Base-by-base conservation (phyloP, 2,888 invertebrate genomes). In the Cylindroiulus punctatus region DNA sequence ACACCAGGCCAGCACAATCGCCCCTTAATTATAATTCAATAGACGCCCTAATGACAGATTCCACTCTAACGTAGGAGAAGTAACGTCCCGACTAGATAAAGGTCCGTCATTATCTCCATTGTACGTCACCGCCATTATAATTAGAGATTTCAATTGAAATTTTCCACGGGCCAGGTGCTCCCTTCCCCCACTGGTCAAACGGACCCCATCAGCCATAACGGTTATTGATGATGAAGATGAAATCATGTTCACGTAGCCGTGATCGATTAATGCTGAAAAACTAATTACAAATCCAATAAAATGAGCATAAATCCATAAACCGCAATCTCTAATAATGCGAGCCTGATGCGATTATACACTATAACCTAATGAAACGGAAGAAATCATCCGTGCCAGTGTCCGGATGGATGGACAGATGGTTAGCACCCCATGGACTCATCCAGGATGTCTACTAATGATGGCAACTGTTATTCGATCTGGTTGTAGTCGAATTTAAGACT, bases 301-400 rank as follows among this genome's bases (percentile, higher is more conserved):
- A 76, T 76, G 32, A 76, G 76, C 76, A 76, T 76, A 30, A 76
- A 76, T 76, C 76, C 76, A 76, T 76, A 76, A 76, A 76, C 76
- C 76, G 76, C 76, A 76, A 76, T 76, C 76, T 76, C 76, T 30
- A 76, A 76, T 76, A 76, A 30, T 8, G 30, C 14, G 17, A 76
- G 76, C 76, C 17, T 76, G 4, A 30, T 76, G 30, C 76, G 76
- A 76, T 76, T 76, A 10, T 17, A 14, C 76, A 30, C 30, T 76
- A 76, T 76, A 26, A 76, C 30, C 76, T 76, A 76, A 76, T 76
- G 76, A 76, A 76, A 30, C 30, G 76, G 32, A 76, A 76, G 76
- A 76, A 76, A 30, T 76, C 32, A 76, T 30, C 65, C 65, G 22
- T 12, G 22, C 22, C 76, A 76, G 76, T 14, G 30, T 76, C 17